A percentile compares a stretch with the other conserved stretches of the same genome.
Evolutionary conservation across 2,888 invertebrate species (phyloP).

Genomic region (Aromia moschata): DNA sequence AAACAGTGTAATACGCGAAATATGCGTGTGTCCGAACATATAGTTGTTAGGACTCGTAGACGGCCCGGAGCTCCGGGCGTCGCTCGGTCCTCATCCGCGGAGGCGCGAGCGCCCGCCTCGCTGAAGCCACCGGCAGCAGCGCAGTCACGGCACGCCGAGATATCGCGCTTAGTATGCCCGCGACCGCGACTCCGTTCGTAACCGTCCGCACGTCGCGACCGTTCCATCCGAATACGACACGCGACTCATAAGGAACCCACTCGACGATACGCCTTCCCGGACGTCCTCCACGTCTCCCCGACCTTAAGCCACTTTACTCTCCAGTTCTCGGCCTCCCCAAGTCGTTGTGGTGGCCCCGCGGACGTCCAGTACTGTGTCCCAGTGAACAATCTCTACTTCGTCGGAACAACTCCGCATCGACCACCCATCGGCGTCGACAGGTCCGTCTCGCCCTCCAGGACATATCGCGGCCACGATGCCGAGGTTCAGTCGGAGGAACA

Average conservation of each 20-base stretch:
- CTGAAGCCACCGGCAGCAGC: conserved; percentile 51
- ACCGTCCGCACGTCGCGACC: conserved; percentile 20
- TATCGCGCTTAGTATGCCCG: conserved; percentile 49
- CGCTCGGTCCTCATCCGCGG: neutral
- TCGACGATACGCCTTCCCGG: neutral
- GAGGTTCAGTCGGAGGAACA: conserved; percentile 4
- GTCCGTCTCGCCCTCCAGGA: no score
- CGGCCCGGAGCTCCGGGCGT: neutral
- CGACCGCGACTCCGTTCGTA: conserved; percentile 43
- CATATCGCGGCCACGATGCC: conserved; percentile 8
- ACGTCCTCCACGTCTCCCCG: conserved; percentile 3
- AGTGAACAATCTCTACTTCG: no score
- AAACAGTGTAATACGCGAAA: no score
- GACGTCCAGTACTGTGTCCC: conserved; percentile 4
- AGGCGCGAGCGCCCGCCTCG: conserved; percentile 28
- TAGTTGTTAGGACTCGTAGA: no score
- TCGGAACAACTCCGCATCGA: no score
- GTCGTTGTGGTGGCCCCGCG: no score
- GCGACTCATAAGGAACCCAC: no score
- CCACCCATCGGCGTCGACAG: no score
- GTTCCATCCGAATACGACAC: no score
- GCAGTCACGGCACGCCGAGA: conserved; percentile 47
- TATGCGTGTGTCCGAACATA: no score
- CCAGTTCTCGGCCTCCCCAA: neutral
- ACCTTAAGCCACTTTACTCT: conserved; percentile 21